Conservation (phyloP, 2,113 vertebrate genomes). For the Callipepla californica region DNA sequence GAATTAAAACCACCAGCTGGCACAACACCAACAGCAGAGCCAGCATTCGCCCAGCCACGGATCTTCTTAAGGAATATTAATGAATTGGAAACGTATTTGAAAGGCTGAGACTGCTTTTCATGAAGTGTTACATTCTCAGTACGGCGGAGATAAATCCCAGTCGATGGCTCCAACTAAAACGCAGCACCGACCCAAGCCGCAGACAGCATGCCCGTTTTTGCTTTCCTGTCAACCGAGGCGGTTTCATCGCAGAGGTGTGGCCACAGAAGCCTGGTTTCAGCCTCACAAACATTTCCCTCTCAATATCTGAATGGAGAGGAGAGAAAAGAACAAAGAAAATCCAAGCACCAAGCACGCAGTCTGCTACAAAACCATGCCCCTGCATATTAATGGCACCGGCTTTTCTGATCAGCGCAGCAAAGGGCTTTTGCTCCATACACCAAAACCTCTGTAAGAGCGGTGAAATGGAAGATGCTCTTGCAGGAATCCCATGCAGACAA, state of each 20-base stretch:
- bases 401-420: not conserved
- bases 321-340: constrained; percentile 39
- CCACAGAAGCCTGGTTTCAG: not conserved
- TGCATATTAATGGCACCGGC: not conserved
- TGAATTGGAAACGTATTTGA: not conserved
- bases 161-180: not conserved
- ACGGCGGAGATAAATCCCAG: not conserved
- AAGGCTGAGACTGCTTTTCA: not conserved
- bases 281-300: not conserved
- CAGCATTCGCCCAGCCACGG: not conserved
- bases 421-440: not conserved
- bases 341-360: not conserved
- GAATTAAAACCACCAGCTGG: not conserved
- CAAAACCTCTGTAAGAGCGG: not conserved
- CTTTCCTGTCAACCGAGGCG: not conserved
- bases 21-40: not conserved
- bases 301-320: not conserved
- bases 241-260: not conserved
- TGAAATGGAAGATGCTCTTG: not conserved
- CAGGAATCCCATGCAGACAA: not conserved
- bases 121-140: not conserved
- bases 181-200: not conserved
- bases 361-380: not conserved
- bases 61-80: constrained; percentile 29
- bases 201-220: not conserved